Base-by-base conservation (phyloP, 2,113 vertebrate genomes). In the Semicossyphus pulcher region DNA sequence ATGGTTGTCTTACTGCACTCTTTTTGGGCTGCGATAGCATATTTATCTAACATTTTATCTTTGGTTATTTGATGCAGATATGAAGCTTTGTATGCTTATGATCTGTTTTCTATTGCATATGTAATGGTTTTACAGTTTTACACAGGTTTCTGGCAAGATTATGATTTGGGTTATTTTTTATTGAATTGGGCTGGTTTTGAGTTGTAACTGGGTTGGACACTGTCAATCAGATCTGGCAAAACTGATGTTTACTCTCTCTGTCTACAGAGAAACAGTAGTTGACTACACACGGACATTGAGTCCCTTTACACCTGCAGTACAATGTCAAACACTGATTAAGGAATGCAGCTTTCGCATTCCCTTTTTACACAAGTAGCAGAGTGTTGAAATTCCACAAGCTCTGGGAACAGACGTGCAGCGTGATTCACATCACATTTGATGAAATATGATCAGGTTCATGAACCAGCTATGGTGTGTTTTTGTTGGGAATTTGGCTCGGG, bases 341-440 rank as follows among this genome's bases (percentile, higher is more conserved):
- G 26, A 84, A 80, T 52, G 67, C 10, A 31, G 34, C 59, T 62
- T 78, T 68, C 42, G 28, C 48, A 10, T 4, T 76, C 49, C 20
- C 48, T 69, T 63, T 71, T 65, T 80, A 73, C 42, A 65, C 32
- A 64, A 82, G 76, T 52, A 75, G 29, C 62, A 61, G 61, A 80
- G 53, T 75, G 57, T 63, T 86, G 66, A 77, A 80, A 92, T 92
- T 90, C 81, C 87, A 73, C 63, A 82, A 82, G 60, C 65, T 84
- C 86, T 93, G 92, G 92, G 91, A 94, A 93, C 84, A 83, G 78
- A 83, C 68, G 29, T 47, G 2, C 25, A 25, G 57, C 20, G 56
- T 52, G 66, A 86, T 91, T 94, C 92, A 90, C 92, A 93, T 84
- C 71, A 72, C 77, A 86, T 86, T 81, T 73, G 76, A 80, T 86